These are phyloP conservation scores for Apotomis betuletana DNA, from an alignment of 2,888 invertebrate genomes.

Conservation along the genomic window DNA sequence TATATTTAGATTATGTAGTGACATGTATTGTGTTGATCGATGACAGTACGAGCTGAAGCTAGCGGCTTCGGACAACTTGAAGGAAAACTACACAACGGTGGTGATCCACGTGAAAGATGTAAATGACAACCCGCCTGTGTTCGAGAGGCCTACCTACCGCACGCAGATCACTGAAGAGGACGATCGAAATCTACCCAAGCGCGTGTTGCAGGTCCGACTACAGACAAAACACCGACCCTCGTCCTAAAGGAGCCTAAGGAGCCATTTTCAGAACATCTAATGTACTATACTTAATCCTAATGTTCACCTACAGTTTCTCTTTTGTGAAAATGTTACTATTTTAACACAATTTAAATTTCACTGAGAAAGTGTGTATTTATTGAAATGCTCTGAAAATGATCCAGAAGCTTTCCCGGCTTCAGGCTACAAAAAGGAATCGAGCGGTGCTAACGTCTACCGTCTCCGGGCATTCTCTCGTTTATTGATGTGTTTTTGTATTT, in stretches of 20 bases:
- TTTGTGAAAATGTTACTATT: neutral
- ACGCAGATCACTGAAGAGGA: conserved; percentile 98
- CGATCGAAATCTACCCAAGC: conserved; percentile 96
- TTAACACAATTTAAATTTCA: neutral
- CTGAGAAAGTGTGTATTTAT: conserved; percentile 2
- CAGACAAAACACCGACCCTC: conserved; percentile 83
- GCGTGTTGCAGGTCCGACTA: conserved; percentile 91
- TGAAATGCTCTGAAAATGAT: conserved; percentile 21
- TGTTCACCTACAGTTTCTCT: neutral
- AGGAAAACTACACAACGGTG: conserved; percentile 98
- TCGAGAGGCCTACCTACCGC: conserved; percentile 96
- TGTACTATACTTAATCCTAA: neutral
- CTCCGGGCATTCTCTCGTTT: conserved; percentile 53
- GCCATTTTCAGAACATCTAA: conserved; percentile 17
- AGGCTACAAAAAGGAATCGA: conserved; percentile 61
- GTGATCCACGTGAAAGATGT: conserved; percentile 99
- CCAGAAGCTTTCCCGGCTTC: conserved; percentile 44
- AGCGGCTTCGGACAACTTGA: conserved; percentile 97
- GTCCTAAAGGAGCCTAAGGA: conserved; percentile 51
- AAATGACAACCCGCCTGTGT: conserved; percentile 98
- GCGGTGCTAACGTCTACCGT: conserved; percentile 53
- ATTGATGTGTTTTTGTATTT: conserved; percentile 48
- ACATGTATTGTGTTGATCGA: conserved; percentile 50
- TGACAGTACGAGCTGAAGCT: conserved; percentile 95
- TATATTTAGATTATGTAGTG: conserved; percentile 8